Evolutionary conservation across 2,797 vertebrate genomes (phyloP).

Genomic region (Adrianichthys oophorus): DNA sequence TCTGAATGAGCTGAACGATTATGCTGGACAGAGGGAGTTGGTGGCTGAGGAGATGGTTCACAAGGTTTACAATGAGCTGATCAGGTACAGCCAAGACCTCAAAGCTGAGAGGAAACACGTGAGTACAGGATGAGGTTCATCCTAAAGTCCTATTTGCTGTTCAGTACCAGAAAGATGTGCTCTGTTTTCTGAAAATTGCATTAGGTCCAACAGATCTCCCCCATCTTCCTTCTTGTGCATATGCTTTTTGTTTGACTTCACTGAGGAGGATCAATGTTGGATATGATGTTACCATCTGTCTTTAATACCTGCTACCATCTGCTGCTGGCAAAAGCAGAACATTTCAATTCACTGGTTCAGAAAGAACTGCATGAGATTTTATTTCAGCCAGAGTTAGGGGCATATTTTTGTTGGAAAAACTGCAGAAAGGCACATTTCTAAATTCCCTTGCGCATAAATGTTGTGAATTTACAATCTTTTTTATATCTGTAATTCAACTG

Average conservation of each 20-base stretch:
- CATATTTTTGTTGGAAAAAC: too few relatives aligned
- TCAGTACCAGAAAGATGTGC: neutral
- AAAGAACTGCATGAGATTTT: slow-evolving; percentile 20
- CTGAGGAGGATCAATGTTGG: slow-evolving; percentile 44
- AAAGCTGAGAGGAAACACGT: slow-evolving; percentile 96
- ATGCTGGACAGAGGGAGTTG: slow-evolving; percentile 96
- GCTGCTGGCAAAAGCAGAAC: slow-evolving; percentile 21
- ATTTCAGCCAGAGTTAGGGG: neutral
- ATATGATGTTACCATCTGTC: slow-evolving; percentile 53
- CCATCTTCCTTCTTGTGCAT: slow-evolving; percentile 14
- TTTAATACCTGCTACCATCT: slow-evolving; percentile 36
- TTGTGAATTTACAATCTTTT: too few relatives aligned
- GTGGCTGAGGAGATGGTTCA: slow-evolving; percentile 98
- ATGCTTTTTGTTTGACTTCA: slow-evolving; percentile 37
- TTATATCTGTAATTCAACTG: too few relatives aligned
- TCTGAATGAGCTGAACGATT: slow-evolving; percentile 97
- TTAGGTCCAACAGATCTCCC: slow-evolving; percentile 27
- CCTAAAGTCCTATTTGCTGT: neutral
- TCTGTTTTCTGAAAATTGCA: slow-evolving; percentile 5
- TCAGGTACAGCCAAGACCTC: slow-evolving; percentile 94
- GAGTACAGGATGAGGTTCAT: slow-evolving; percentile 50
- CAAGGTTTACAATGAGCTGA: slow-evolving; percentile 92
- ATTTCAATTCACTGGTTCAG: slow-evolving; percentile 12
- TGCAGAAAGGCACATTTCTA: too few relatives aligned
- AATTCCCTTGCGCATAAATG: too few relatives aligned